phyloP scores from a whole-genome alignment of 2,797 vertebrate species.

The Acipenser transmontanus region DNA sequence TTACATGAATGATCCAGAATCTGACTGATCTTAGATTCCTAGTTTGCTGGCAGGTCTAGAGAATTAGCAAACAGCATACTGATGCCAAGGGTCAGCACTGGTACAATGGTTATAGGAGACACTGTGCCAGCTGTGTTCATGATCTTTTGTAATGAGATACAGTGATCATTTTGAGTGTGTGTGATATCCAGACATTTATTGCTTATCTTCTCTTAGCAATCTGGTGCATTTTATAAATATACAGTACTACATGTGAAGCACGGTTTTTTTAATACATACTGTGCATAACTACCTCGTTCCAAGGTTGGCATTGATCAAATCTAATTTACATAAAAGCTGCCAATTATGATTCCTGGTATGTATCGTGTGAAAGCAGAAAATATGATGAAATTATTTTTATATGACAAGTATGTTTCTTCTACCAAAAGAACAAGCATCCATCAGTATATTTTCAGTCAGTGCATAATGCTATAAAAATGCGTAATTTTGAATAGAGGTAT shows the following conservation, averaged over 20 bases:
- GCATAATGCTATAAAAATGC: slow-evolving; percentile 2
- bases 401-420: too few species aligned
- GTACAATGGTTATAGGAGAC: slow-evolving; percentile 9
- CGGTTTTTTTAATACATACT: too few species aligned
- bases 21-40: slow-evolving; percentile 40
- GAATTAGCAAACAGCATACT: slow-evolving; percentile 28
- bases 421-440: too few species aligned
- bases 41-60: slow-evolving; percentile 37
- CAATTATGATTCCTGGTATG: too few species aligned
- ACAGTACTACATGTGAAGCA: too few species aligned
- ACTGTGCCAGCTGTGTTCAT: slow-evolving; percentile 26
- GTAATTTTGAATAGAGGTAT: slow-evolving; percentile 21
- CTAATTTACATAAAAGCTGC: too few species aligned
- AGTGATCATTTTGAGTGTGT: slow-evolving; percentile 6
- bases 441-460: not conserved
- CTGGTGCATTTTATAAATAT: not conserved
- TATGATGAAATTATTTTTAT: too few species aligned
- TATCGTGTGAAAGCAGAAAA: too few species aligned
- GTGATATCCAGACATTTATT: not conserved
- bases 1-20: slow-evolving; percentile 24
- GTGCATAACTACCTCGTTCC: too few species aligned
- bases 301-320: too few species aligned
- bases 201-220: not conserved
- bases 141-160: slow-evolving; percentile 30
- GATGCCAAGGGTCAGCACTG: not conserved